phyloP scores from a whole-genome alignment of 2,113 vertebrate species.

The Sapajus apella region DNA sequence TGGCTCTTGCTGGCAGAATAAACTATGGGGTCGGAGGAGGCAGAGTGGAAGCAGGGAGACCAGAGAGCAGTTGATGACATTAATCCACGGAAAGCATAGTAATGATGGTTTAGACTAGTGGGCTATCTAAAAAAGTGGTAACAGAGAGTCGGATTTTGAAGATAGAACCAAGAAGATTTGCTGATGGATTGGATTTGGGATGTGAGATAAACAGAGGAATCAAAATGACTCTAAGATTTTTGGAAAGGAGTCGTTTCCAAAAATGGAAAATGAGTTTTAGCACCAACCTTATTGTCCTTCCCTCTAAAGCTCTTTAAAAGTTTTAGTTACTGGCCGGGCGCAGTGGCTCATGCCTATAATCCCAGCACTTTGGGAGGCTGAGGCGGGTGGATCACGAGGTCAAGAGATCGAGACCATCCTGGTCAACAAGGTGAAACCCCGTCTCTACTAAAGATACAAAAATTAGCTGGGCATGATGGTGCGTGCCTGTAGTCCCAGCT shows the following conservation, averaged over 20 bases:
- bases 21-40: background rate
- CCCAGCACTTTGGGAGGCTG: no score
- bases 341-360: no score
- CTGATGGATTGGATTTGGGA: background rate
- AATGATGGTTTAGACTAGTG: background rate
- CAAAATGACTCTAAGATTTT: background rate
- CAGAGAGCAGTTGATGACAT: background rate
- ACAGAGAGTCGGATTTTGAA: background rate
- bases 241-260: no score
- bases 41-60: background rate
- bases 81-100: background rate
- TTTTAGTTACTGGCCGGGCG: background rate
- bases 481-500: no score
- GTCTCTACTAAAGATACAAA: no score
- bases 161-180: background rate
- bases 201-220: background rate
- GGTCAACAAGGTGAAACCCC: no score
- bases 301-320: background rate
- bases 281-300: background rate
- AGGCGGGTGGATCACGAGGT: no score
- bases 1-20: background rate
- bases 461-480: no score
- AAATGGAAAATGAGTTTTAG: no score
- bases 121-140: background rate
- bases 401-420: no score